Conservation (phyloP, 2,113 vertebrate genomes). For the Paradoxurus hermaphroditus region DNA sequence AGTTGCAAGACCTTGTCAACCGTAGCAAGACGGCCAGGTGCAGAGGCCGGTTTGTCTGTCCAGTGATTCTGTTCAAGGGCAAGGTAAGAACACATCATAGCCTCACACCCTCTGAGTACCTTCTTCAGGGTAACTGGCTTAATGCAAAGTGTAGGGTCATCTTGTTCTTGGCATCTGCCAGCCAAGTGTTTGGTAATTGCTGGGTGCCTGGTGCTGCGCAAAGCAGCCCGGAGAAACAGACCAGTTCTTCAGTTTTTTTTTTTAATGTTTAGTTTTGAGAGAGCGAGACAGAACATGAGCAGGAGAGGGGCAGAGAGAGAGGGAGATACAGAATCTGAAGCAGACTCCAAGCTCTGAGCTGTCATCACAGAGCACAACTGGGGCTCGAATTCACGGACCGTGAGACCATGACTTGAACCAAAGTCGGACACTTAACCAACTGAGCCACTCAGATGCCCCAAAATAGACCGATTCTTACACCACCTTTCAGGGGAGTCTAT, state of each 20-base stretch:
- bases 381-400: too few relatives aligned
- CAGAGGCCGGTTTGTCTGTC: slow-evolving; percentile 96
- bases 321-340: too few relatives aligned
- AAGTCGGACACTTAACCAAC: too few relatives aligned
- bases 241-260: neutral
- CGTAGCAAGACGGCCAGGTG: slow-evolving; percentile 97
- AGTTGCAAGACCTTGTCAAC: slow-evolving; percentile 95
- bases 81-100: slow-evolving; percentile 87
- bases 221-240: neutral
- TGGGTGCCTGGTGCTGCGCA: neutral
- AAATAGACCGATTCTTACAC: neutral
- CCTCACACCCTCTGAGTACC: neutral
- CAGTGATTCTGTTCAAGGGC: slow-evolving; percentile 97
- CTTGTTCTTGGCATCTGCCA: neutral
- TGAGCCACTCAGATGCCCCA: too few relatives aligned
- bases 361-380: too few relatives aligned
- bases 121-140: neutral
- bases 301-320: too few relatives aligned
- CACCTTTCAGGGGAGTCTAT: neutral
- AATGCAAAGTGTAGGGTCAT: neutral
- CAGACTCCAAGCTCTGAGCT: too few relatives aligned
- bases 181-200: neutral
- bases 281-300: too few relatives aligned
- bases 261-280: too few relatives aligned
- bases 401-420: too few relatives aligned